A percentile compares a stretch with the other conserved stretches of the same genome.
These are phyloP conservation scores for Sebastes vulpes DNA, from an alignment of 2,797 vertebrate species.

Conservation along the genomic window DNA sequence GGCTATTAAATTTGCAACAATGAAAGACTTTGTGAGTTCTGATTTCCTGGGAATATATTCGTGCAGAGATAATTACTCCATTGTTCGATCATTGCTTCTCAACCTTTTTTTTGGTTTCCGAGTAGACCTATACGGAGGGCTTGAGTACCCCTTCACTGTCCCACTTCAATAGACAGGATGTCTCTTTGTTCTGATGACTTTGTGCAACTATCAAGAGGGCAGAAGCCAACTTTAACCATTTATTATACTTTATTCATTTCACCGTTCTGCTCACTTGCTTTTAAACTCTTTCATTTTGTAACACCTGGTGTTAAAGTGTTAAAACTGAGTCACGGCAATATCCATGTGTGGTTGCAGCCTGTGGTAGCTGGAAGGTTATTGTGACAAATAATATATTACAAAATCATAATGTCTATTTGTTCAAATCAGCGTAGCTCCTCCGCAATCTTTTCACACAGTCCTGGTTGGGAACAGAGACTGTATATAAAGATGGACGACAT, in stretches of 20 bases:
- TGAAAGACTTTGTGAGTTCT: not conserved
- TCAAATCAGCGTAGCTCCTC: not conserved
- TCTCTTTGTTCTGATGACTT: not conserved
- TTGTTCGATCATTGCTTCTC: not conserved
- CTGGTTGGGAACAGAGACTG: no score
- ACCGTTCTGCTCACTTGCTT: not conserved
- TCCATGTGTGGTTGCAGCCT: not conserved
- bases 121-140: not conserved
- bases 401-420: not conserved
- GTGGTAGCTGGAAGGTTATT: not conserved
- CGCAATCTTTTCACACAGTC: not conserved
- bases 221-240: not conserved
- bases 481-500: no score
- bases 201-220: not conserved
- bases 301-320: not conserved
- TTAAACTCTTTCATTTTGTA: not conserved
- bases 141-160: not conserved
- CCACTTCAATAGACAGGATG: not conserved
- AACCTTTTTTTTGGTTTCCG: not conserved
- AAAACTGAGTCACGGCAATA: not conserved
- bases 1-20: slow-evolving; percentile 13
- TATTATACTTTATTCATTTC: not conserved
- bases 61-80: not conserved
- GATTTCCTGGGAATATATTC: slow-evolving; percentile 12
- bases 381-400: not conserved